Evolutionary conservation across 2,888 invertebrate species (phyloP), one percentile per base, ranked within the genome.

Genomic region (Pemphredon lugubris): DNA sequence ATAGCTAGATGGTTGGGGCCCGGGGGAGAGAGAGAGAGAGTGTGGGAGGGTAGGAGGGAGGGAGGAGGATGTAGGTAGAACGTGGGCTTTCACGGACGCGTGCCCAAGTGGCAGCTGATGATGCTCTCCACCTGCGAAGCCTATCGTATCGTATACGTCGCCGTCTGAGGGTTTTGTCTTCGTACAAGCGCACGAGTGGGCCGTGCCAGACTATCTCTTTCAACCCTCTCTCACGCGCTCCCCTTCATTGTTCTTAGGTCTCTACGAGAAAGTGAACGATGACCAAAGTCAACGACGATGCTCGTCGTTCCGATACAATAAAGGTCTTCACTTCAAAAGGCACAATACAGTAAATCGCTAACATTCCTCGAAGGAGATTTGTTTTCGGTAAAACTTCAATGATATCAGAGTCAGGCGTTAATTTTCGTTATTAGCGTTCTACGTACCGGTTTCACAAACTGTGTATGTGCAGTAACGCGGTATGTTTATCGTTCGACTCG

Each of bases 71-170:
- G 59, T 44, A 65, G 21, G 18, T 14, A 26, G 20, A 13, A 40
- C 16, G 37, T 6, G 48, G 82, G 84, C 79, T 84, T 85, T 82
- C 53, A 75, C 81, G 84, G 86, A n/a, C 88, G 83, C 88, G 88
- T 88, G 88, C 86, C 87, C 86, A 88, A 87, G 87, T 86, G 84
- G 82, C 86, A 84, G 84, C 83, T 83, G 86, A 86, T 83, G 86
- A 86, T 84, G 82, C 79, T 77, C 83, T 83, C 69, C 71, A 75
- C 69, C 69, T 61, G n/a, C n/a, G 75, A 75, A 75, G 54, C 59
- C 63, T 37, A 51, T 57, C 79, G 68, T 68, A 63, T 59, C 39
- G 55, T 44, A 32, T 39, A 13, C 50, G 53, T 21, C 75, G 77
- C 73, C 75, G 83, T 82, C 79, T 83, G 72, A 81, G 82, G 67